Evolutionary conservation across 2,113 vertebrate genomes (phyloP).

Genomic region (Indicator maculatus): DNA sequence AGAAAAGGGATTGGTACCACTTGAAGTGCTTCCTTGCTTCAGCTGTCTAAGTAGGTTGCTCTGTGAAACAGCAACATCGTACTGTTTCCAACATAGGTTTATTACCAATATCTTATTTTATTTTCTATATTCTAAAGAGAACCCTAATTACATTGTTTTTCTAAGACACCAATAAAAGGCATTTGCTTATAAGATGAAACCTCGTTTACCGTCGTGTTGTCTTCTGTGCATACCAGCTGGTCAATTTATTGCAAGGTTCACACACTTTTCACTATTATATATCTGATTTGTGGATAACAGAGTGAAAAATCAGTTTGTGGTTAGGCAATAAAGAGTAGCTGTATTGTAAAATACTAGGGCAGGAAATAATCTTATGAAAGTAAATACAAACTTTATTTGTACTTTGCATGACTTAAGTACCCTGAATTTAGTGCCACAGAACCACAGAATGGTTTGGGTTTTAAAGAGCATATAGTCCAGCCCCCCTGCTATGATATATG

Average conservation of each 20-base stretch:
- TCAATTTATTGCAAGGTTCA: background rate
- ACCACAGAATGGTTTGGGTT: too few species aligned
- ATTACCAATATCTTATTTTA: background rate
- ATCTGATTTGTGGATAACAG: background rate
- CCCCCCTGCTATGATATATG: too few species aligned
- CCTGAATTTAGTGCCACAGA: background rate
- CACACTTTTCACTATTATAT: background rate
- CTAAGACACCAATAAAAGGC: background rate
- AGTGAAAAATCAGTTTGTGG: background rate
- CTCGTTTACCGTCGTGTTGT: background rate
- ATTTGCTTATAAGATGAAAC: background rate
- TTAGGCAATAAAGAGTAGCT: background rate
- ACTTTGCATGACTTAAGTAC: background rate
- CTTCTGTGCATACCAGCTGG: background rate
- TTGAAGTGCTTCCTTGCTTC: background rate
- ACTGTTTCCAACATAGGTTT: background rate
- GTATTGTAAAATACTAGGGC: background rate
- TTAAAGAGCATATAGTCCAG: too few species aligned
- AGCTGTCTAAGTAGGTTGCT: background rate
- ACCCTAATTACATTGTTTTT: background rate
- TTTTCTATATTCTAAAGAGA: background rate
- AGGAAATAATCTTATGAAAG: background rate
- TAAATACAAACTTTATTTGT: background rate
- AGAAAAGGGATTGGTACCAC: background rate
- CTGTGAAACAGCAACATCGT: background rate